Evolutionary conservation across 2,888 invertebrate species (phyloP).

Genomic region (Cantharis lateralis): DNA sequence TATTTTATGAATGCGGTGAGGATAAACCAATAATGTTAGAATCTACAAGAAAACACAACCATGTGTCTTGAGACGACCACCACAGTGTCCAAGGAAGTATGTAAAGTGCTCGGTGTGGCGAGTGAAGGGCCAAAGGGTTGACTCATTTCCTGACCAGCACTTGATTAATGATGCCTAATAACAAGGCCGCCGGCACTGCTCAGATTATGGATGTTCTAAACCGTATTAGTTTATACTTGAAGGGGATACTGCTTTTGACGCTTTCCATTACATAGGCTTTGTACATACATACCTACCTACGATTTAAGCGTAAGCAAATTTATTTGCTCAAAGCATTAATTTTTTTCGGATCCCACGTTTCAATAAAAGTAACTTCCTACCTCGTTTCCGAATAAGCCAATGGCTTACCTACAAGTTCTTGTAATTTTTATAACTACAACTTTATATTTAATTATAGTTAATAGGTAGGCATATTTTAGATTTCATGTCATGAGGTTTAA

Average conservation of each 20-base stretch:
- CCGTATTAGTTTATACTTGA: slow-evolving; percentile 46
- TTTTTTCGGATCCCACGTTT: background rate
- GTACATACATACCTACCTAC: slow-evolving; percentile 11
- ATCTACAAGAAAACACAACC: slow-evolving; percentile 39
- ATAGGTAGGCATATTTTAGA: background rate
- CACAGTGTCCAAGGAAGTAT: slow-evolving; percentile 43
- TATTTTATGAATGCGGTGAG: background rate
- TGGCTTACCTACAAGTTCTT: background rate
- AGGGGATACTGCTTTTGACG: slow-evolving; percentile 50
- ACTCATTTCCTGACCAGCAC: slow-evolving; percentile 58
- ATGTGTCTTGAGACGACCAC: slow-evolving; percentile 42
- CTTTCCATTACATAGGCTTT: slow-evolving; percentile 27
- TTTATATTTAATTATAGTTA: background rate
- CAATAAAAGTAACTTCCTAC: background rate
- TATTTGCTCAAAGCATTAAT: background rate
- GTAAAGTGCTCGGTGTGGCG: slow-evolving; percentile 43
- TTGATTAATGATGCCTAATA: slow-evolving; percentile 59
- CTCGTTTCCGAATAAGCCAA: background rate
- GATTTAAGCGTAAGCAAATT: slow-evolving; percentile 4
- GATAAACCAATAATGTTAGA: slow-evolving; percentile 34
- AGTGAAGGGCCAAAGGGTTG: slow-evolving; percentile 56
- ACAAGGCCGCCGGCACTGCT: slow-evolving; percentile 47
- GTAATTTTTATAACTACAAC: background rate
- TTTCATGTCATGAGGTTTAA: background rate
- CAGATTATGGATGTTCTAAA: slow-evolving; percentile 46